phyloP scores from a whole-genome alignment of 2,888 invertebrate species.

The Brachylomia viminalis region DNA sequence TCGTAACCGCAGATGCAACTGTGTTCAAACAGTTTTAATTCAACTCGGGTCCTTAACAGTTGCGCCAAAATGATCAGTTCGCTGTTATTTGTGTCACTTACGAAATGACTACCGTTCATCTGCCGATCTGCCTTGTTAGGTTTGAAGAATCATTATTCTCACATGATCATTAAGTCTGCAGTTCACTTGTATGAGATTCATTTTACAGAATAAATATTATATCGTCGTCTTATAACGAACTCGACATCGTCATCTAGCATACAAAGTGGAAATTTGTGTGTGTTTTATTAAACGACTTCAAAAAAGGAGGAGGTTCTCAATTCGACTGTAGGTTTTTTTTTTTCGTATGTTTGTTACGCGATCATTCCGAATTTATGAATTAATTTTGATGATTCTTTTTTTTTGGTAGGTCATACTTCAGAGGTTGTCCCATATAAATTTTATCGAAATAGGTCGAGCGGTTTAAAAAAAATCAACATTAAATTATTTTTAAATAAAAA shows the following conservation, averaged over 20 bases:
- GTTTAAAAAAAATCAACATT: too few relatives aligned
- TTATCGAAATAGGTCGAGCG: too few relatives aligned
- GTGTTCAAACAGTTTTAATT: constrained; percentile 74
- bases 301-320: too few relatives aligned
- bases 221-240: neutral
- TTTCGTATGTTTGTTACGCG: too few relatives aligned
- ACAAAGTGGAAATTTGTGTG: neutral
- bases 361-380: too few relatives aligned
- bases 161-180: constrained; percentile 14
- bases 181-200: neutral
- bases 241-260: neutral
- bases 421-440: too few relatives aligned
- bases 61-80: constrained; percentile 69
- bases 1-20: constrained; percentile 79
- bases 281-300: neutral
- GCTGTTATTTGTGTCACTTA: constrained; percentile 68
- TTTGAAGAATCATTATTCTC: constrained; percentile 31
- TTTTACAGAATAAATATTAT: constrained; percentile 4
- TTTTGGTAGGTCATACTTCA: too few relatives aligned
- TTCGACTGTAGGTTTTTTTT: too few relatives aligned
- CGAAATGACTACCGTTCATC: constrained; percentile 57
- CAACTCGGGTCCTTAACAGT: constrained; percentile 73
- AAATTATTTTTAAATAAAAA: too few relatives aligned
- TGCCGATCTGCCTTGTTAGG: constrained; percentile 28
- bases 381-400: too few relatives aligned